Conservation (phyloP, 2,113 vertebrate genomes). For the Arothron firmamentum region DNA sequence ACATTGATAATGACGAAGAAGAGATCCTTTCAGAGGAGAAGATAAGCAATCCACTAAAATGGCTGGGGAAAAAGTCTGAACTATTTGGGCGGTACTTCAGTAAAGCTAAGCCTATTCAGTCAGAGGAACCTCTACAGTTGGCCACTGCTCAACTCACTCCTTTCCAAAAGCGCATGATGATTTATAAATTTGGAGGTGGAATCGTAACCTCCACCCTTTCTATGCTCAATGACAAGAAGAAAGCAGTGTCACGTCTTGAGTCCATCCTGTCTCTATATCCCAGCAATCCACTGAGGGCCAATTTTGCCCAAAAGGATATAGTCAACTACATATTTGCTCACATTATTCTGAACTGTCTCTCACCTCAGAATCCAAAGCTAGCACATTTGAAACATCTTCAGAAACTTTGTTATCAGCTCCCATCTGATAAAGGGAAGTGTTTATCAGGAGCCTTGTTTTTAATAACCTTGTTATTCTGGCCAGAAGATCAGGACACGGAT, state of each 20-base stretch:
- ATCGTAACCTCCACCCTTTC: slow-evolving; percentile 76
- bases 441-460: slow-evolving; percentile 73
- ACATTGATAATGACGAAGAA: slow-evolving; percentile 61
- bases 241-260: slow-evolving; percentile 57
- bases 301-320: slow-evolving; percentile 68
- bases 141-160: slow-evolving; percentile 34
- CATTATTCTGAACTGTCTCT: slow-evolving; percentile 72
- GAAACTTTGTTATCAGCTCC: slow-evolving; percentile 65
- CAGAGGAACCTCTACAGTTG: background rate
- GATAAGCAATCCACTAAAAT: slow-evolving; percentile 67
- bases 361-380: slow-evolving; percentile 55
- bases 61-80: slow-evolving; percentile 68
- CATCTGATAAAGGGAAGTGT: slow-evolving; percentile 57
- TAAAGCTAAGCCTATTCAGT: background rate
- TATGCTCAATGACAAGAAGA: slow-evolving; percentile 66
- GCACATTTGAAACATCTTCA: slow-evolving; percentile 61
- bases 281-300: slow-evolving; percentile 50
- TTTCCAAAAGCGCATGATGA: slow-evolving; percentile 70
- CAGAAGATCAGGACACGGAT: slow-evolving; percentile 71
- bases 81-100: slow-evolving; percentile 74
- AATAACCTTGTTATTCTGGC: slow-evolving; percentile 79
- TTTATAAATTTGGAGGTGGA: slow-evolving; percentile 75
- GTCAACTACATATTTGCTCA: slow-evolving; percentile 73
- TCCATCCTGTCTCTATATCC: slow-evolving; percentile 71
- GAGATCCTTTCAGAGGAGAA: slow-evolving; percentile 51